Base-by-base conservation (phyloP, 2,888 invertebrate genomes). In the Merodon equestris region DNA sequence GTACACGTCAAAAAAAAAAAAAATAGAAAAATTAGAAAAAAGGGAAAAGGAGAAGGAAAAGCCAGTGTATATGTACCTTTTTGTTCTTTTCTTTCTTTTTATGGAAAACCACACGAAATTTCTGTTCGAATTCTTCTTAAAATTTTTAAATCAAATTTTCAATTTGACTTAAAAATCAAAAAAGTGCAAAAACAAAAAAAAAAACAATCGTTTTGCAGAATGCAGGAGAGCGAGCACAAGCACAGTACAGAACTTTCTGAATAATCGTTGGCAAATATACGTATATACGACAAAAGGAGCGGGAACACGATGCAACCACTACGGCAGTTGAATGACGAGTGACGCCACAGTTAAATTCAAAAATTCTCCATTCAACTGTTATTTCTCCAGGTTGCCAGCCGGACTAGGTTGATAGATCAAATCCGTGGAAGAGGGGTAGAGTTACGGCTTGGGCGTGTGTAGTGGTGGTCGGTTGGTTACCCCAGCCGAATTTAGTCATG, bases 281-380 rank as follows among this genome's bases (percentile, higher is more conserved):
- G n/a, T n/a, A n/a, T n/a, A n/a, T n/a, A n/a, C n/a, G n/a, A n/a
- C n/a, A n/a, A n/a, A n/a, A n/a, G n/a, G n/a, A n/a, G n/a, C n/a
- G n/a, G n/a, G n/a, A n/a, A n/a, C n/a, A 57, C 51, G 73, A 77
- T 56, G 67, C 64, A 51, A 73, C 54, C 83, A 83, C 83, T 82
- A 82, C 82, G 83, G 82, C 82, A 83, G 79, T 64, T 75, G 79
- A 82, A 83, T 74, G 82, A 83, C 83, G 82, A 84, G 84, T 85
- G 84, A 77, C 77, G 77, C 77, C 47, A 68, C 67, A 53, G 73
- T 68, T 67, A 67, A 77, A 77, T 79, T 74, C 64, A 74, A 79
- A 77, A 79, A 74, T 70, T 68, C 64, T 50, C 79, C 48, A 61
- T 70, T 61, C 68, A 74, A 74, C 79, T 74, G 79, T 68, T 74